phyloP scores from a whole-genome alignment of 2,888 invertebrate genomes.

The Pomacea canaliculata region DNA sequence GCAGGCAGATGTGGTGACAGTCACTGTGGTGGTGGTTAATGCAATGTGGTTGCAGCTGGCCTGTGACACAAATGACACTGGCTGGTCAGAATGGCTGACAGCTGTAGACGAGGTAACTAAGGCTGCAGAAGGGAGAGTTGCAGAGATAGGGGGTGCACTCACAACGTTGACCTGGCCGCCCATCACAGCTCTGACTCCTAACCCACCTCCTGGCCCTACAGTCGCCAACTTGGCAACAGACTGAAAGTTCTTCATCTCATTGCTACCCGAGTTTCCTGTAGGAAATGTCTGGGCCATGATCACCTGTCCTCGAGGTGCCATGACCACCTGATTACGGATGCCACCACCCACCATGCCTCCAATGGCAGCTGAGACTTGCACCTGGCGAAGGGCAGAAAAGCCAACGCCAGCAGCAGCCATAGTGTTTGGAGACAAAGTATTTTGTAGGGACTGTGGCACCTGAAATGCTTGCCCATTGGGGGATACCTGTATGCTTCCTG shows the following conservation, averaged over 20 bases:
- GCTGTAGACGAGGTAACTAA: conserved; percentile 1
- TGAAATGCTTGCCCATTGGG: conserved; percentile 19
- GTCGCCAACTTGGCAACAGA: not conserved
- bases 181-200: not conserved
- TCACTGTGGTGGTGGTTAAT: conserved; percentile 43
- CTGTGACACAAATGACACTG: not conserved
- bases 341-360: conserved; percentile 13
- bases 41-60: conserved; percentile 21
- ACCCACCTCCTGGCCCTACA: conserved; percentile 1
- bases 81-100: conserved; percentile 1
- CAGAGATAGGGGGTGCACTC: not conserved
- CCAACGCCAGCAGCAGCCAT: conserved; percentile 13
- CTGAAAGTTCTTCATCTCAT: conserved; percentile 14
- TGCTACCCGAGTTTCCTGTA: not conserved
- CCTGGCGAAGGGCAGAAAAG: conserved; percentile 11
- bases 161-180: not conserved
- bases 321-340: conserved; percentile 19
- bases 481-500: conserved; percentile 22
- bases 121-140: not conserved
- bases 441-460: conserved; percentile 6
- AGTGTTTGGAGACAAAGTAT: conserved; percentile 11
- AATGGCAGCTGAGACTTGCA: conserved; percentile 13
- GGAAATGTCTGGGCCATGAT: conserved; percentile 30
- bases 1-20: conserved; percentile 34
- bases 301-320: conserved; percentile 36